phyloP scores from a whole-genome alignment of 2,113 vertebrate genomes.

The Raja brachyura region DNA sequence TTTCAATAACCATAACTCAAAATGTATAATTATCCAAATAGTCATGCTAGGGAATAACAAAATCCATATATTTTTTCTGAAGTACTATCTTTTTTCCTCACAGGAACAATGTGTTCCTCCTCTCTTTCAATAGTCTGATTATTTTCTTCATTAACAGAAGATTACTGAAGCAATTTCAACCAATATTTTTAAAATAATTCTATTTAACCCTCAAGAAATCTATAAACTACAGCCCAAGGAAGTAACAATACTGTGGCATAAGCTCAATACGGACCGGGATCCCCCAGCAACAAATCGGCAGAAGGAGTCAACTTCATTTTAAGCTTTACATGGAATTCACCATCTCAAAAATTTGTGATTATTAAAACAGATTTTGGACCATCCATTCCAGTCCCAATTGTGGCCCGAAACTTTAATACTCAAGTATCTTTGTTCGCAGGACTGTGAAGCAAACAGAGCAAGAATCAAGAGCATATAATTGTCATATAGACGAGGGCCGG shows the following conservation, averaged over 20 bases:
- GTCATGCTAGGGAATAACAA: neutral
- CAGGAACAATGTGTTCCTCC: neutral
- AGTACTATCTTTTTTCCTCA: neutral
- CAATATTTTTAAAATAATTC: neutral
- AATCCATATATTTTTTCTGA: neutral
- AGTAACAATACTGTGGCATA: neutral
- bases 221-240: no score
- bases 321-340: no score
- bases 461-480: no score
- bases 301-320: neutral
- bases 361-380: no score
- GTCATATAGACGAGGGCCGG: no score
- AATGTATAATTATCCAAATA: neutral
- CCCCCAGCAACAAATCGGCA: neutral
- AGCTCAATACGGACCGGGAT: neutral
- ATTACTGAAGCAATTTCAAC: neutral
- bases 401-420: no score
- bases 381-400: no score
- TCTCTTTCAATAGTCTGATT: neutral
- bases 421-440: no score
- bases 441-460: no score
- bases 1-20: neutral
- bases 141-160: neutral
- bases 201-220: neutral
- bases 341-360: no score